Base-by-base conservation (phyloP, 1,140 invertebrate genomes). In the Reticulitermes speratus region DNA sequence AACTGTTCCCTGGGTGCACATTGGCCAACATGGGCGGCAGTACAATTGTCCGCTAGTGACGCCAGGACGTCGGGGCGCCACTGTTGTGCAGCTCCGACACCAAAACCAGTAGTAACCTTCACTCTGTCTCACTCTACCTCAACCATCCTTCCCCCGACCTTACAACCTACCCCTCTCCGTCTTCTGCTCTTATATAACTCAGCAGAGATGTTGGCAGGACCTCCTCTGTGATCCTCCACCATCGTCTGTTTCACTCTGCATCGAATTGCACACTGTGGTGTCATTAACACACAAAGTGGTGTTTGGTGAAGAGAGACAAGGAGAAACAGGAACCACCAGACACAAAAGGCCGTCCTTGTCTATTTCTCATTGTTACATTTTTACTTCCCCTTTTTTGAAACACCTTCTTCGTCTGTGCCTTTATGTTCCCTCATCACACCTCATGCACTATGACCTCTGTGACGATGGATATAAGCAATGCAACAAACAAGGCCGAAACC, bases 1-100 rank as follows among this genome's bases (percentile, higher is more conserved):
- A 90, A 90, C 90, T 89, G 89, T 88, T 89, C 90, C 89, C 89
- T 85, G 75, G 90, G 88, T 87, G 86, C 88, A 89, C 89, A 90
- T 90, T 90, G 88, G 89, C 88, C 88, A 86, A 88, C 87, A 89
- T 90, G 89, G 89, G 89, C 89, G 88, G 83, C 87, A 88, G 87
- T 89, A 88, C 88, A 89, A 89, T 89, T 89, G 83, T 75, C 83
- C 83, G 83, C 83, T 52, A 44, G 83, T 52, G 83, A 84, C 83
- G 83, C 38, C 83, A 19, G 44, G 83, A 84, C 83, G 83, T 84
- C 83, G 83, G 83, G 83, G 83, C 32, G 83, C 83, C 83, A 32
- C 83, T 52, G 83, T 44, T 44, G 48, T 30, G 32, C 65, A 84
- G 83, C 83, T 45, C 83, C 32, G 83, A 75, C 65, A 75, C 65